These are phyloP conservation scores for Hetaerina titia DNA, from an alignment of 2,888 invertebrate genomes.

Conservation along the genomic window DNA sequence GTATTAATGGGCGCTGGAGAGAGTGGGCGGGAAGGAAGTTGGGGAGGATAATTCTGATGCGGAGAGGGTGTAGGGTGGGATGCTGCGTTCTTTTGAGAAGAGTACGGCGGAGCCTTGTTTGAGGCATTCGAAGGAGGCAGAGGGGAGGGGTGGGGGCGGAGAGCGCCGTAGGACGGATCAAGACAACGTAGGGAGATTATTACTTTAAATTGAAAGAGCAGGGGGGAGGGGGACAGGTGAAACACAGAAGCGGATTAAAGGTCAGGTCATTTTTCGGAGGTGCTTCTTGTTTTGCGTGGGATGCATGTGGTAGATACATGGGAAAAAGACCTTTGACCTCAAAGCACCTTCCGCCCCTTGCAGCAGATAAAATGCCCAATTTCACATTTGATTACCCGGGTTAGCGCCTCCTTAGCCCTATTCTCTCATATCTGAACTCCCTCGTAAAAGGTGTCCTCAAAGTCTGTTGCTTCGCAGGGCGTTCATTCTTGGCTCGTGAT, in stretches of 20 bases:
- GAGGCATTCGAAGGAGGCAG: background rate
- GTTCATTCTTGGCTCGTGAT: no score
- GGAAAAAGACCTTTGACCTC: background rate
- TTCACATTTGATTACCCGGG: no score
- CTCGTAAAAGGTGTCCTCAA: no score
- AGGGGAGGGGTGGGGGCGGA: background rate
- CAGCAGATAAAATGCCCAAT: no score
- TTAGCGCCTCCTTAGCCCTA: no score
- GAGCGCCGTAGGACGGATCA: background rate
- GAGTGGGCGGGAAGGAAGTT: background rate
- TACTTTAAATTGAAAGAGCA: background rate
- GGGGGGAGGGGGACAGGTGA: background rate
- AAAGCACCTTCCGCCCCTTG: no score
- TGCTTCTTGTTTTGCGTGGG: background rate
- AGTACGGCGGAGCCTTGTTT: background rate
- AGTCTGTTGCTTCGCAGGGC: no score
- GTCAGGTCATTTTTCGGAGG: background rate
- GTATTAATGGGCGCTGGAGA: background rate
- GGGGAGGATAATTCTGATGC: background rate
- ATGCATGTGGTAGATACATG: background rate
- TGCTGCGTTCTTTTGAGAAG: background rate
- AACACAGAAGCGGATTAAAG: background rate
- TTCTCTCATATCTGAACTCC: no score
- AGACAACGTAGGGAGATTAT: background rate
- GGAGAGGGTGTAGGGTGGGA: background rate